Evolutionary conservation across 2,113 vertebrate genomes (phyloP), one percentile per base, ranked within the genome.

Genomic region (Saimiri boliviensis): DNA sequence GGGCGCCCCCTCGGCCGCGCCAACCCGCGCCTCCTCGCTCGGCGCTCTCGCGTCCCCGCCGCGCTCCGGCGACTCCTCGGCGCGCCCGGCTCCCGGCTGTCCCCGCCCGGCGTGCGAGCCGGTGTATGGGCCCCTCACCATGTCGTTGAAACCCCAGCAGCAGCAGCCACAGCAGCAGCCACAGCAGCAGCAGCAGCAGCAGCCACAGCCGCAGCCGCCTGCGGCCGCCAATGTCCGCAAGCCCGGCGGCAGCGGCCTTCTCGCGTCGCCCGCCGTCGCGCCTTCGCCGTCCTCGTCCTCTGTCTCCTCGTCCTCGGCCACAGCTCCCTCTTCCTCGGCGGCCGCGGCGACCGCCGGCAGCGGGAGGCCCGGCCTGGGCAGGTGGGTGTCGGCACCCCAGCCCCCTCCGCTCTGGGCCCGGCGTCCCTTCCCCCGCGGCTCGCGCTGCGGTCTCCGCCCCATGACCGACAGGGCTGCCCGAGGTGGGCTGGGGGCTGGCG

Each of bases 111-210:
- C 95, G 96, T 97, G 95, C 95, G 93, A 94, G 91, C 96, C 98
- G 98, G 99, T 99, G 99, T 99, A 99, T 99, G 99, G 99, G 99
- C 98, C 98, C 98, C 98, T 98, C 98, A 96, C 97, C 98, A 99
- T 99, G 99, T 99, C 99, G 98, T 99, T 99, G 99, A 99, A 99
- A 98, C 98, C 98, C 98, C 97, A 98, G 95, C 93, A 92, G 71
- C 97, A 91, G n/a, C 97, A 60, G 25, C 58, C 27, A 11, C 58
- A 60, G 0, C 58, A 63, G 2, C 58, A 60, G 58, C 58, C 27
- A 2, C 60, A 30, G 2, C 60, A 63, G 5, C 60, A 30, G 5
- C 60, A 13, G 25, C 60, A 13, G 11, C 60, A 6, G 10, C 58
- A 5, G 25, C 58, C 1, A 11, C 54, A 3, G 56, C 99, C 81